Conservation (phyloP, 1,140 invertebrate genomes). For the Eriocheir sinensis region DNA sequence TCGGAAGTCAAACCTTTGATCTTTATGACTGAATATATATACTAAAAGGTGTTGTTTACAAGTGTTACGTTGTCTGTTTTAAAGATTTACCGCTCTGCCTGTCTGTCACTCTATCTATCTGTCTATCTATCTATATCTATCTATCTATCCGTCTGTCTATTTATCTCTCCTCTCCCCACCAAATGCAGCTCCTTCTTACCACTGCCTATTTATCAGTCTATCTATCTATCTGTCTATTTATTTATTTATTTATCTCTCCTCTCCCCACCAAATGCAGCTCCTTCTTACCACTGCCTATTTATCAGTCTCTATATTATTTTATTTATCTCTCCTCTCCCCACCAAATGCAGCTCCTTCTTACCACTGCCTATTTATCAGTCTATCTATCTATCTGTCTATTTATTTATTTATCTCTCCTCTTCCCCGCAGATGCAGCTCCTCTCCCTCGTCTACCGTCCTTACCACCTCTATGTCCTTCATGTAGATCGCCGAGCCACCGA, state of each 20-base stretch:
- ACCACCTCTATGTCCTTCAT: conserved; percentile 74
- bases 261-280: background rate
- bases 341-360: background rate
- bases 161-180: background rate
- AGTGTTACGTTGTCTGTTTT: too few species aligned
- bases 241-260: too few species aligned
- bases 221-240: too few species aligned
- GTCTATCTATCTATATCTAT: too few species aligned
- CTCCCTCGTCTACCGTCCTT: conserved; percentile 67
- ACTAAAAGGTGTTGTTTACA: background rate
- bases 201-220: too few species aligned
- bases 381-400: too few species aligned
- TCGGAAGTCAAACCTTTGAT: too few species aligned
- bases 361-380: background rate
- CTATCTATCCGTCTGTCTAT: background rate
- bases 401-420: background rate
- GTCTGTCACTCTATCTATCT: too few species aligned
- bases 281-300: background rate
- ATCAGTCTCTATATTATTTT: background rate
- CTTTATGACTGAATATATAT: background rate
- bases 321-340: conserved; percentile 25
- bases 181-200: background rate
- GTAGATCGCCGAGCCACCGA: conserved; percentile 64
- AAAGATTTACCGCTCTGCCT: too few species aligned
- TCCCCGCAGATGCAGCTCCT: conserved; percentile 77